Conservation (phyloP, 1,140 invertebrate species). For the Drosophila malerkotliana region DNA sequence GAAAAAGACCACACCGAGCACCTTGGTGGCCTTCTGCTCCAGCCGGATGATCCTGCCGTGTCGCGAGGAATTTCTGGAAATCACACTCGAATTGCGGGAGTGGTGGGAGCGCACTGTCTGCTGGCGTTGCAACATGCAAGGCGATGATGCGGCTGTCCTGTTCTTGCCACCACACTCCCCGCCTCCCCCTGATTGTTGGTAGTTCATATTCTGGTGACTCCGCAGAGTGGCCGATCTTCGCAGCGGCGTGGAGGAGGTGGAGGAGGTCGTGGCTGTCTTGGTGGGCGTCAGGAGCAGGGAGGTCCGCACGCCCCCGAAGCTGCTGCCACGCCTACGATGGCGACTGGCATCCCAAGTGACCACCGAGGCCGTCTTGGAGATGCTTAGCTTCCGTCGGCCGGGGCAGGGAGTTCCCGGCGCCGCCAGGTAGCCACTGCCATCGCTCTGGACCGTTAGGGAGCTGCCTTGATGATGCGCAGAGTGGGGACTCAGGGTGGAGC, state of each 20-base stretch:
- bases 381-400: slow-evolving; percentile 70
- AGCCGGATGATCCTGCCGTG: slow-evolving; percentile 92
- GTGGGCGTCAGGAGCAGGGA: slow-evolving; percentile 83
- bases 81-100: slow-evolving; percentile 90
- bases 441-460: slow-evolving; percentile 59
- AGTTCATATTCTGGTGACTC: slow-evolving; percentile 85
- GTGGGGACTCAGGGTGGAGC: slow-evolving; percentile 47
- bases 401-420: slow-evolving; percentile 70
- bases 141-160: slow-evolving; percentile 83
- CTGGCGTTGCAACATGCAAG: slow-evolving; percentile 83
- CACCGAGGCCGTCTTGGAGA: slow-evolving; percentile 83
- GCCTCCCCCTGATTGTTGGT: slow-evolving; percentile 42
- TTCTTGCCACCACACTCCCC: slow-evolving; percentile 50
- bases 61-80: slow-evolving; percentile 90
- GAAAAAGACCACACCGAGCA: slow-evolving; percentile 96
- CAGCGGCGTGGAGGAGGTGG: slow-evolving; percentile 84
- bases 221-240: slow-evolving; percentile 86
- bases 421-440: slow-evolving; percentile 49
- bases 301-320: slow-evolving; percentile 86
- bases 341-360: slow-evolving; percentile 87
- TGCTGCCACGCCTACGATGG: slow-evolving; percentile 85
- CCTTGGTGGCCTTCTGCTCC: slow-evolving; percentile 97
- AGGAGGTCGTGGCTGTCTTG: slow-evolving; percentile 67
- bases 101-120: slow-evolving; percentile 87
- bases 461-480: slow-evolving; percentile 53